A percentile compares a stretch with the other conserved stretches of the same genome.
Conservation (phyloP, 64 coral and sea anemone genomes). For the Exaiptasia diaphana region DNA sequence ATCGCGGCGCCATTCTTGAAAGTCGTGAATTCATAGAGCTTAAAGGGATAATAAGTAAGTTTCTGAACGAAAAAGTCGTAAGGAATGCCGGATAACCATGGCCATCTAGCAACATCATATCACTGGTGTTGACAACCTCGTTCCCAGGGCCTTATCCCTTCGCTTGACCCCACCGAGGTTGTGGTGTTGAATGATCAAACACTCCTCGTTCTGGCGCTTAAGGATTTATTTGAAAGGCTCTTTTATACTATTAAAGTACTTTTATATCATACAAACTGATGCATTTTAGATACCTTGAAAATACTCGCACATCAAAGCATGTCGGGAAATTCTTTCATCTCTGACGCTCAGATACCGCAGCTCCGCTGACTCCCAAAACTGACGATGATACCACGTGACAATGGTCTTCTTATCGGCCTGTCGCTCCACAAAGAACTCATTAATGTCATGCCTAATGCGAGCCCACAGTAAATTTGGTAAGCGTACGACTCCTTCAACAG, state of each 20-base stretch:
- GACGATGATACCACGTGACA: conserved; percentile 81
- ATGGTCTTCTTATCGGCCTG: conserved; percentile 79
- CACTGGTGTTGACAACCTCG: too few relatives aligned
- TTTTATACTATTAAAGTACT: background rate
- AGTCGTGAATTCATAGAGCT: too few relatives aligned
- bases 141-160: too few relatives aligned
- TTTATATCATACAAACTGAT: too few relatives aligned
- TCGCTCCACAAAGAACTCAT: conserved; percentile 77
- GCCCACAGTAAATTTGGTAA: conserved; percentile 90
- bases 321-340: conserved; percentile 37
- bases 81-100: too few relatives aligned
- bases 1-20: too few relatives aligned
- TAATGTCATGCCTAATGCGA: conserved; percentile 76
- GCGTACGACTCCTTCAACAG: conserved; percentile 72
- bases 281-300: conserved; percentile 78
- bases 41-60: too few relatives aligned
- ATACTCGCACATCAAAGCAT: conserved; percentile 76
- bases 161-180: too few relatives aligned
- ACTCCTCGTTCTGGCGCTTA: too few relatives aligned
- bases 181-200: too few relatives aligned
- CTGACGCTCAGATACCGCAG: conserved; percentile 43
- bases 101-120: too few relatives aligned
- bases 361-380: conserved; percentile 86
- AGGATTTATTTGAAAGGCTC: background rate
- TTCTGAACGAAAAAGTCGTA: too few relatives aligned